Evolutionary conservation across 2,888 invertebrate genomes (phyloP).

Genomic region (Phyto melanocephala): DNA sequence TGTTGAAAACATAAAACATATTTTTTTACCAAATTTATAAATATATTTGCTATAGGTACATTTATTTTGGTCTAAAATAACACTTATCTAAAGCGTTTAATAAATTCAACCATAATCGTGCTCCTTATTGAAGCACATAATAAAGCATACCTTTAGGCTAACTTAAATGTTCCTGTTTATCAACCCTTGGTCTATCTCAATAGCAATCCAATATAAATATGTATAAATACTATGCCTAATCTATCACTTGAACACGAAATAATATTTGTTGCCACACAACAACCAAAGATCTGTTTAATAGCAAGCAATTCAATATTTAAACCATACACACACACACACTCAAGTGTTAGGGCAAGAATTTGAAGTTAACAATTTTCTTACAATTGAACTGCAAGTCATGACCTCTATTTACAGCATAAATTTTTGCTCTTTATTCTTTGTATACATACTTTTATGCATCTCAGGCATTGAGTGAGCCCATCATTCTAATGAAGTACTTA

Average conservation of each 20-base stretch:
- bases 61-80: too few species aligned
- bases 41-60: too few species aligned
- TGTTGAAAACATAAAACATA: background rate
- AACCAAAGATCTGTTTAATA: background rate
- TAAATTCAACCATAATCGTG: background rate
- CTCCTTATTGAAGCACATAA: background rate
- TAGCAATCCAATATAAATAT: conserved; percentile 19
- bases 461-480: conserved; percentile 33
- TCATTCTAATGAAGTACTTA: conserved; percentile 49
- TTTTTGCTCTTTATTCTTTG: conserved; percentile 19
- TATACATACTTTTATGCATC: conserved; percentile 8
- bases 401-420: conserved; percentile 41
- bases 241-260: conserved; percentile 32
- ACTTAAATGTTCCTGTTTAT: conserved; percentile 4
- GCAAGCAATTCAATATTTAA: background rate
- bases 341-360: background rate
- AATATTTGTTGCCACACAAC: background rate
- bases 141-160: conserved; percentile 6
- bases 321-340: background rate
- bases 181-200: background rate
- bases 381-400: conserved; percentile 46
- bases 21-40: too few species aligned
- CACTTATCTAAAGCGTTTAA: background rate
- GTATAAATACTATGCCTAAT: background rate
- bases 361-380: conserved; percentile 1